Evolutionary conservation across 2,888 invertebrate species (phyloP), one percentile per base, ranked within the genome.

Genomic region (Bembecia ichneumoniformis): DNA sequence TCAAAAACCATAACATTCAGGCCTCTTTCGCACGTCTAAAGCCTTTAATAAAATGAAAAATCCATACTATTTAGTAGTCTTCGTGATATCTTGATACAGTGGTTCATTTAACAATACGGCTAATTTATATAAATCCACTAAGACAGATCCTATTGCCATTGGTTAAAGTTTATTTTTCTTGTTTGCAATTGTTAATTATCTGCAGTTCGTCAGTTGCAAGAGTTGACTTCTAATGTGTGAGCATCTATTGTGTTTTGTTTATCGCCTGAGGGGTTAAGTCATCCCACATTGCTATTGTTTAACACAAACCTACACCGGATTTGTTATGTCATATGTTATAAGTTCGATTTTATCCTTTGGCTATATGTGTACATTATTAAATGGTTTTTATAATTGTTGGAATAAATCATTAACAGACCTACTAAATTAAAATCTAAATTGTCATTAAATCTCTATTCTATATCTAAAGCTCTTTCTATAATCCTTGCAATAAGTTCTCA

Each of bases 201-300:
- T 13, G 34, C 9, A 20, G 56, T 58, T 61, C 55, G 52, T 28
- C 40, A 40, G 40, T 56, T n/a, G 46, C 54, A 49, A 50, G 48
- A 52, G 46, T 49, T 47, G 52, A 61, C 55, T 64, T 54, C 62
- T 64, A 65, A 71, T 64, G 58, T 53, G 50, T 71, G 55, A 54
- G 50, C 52, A 47, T 48, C 47, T 57, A 53, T 57, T 55, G 53
- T 51, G 36, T 52, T 44, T 58, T 59, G 59, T 59, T 44, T 51
- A 49, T 44, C 35, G 46, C 46, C 47, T 51, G 50, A 54, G 35
- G 47, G 35, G 52, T 52, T 49, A 55, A 59, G 63, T 59, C 73
- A 66, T 75, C 79, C 77, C 74, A 80, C 77, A 66, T 64, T 51
- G 28, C 76, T 61, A 79, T 79, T 80, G 80, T 79, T 66, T 63